Base-by-base conservation (phyloP, 2,888 invertebrate species). In the Cosmia pyralina region DNA sequence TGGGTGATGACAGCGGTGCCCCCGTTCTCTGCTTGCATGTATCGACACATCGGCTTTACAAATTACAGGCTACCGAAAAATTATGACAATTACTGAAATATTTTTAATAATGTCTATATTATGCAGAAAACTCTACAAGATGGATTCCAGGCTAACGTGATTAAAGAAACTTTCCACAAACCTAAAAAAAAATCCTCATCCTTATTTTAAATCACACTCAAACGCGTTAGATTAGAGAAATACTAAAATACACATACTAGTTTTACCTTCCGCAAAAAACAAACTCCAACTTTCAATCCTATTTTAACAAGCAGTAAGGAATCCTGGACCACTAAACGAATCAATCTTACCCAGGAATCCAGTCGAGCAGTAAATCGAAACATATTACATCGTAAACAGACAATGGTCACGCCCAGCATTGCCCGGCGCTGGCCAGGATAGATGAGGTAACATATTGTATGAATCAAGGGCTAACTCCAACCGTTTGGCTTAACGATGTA, bases 321-420 rank as follows among this genome's bases (percentile, higher is more conserved):
- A 70, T 62, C 52, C 50, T 15, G 19, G n/a, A 53, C 50, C 55
- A 64, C 38, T 58, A 62, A 65, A 81, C n/a, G 57, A 82, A 80
- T 78, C 72, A 82, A 82, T 82, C 67, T 58, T 59, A 13, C 63
- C 52, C 57, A 72, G 64, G 68, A 78, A 82, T 62, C 53, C 34
- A 58, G 58, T 50, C 28, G 46, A 19, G 22, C 67, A 44, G 46
- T 72, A 74, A 72, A 80, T 77, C 48, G 50, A 28, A 65, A 69
- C 74, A 67, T 69, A 81, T 83, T 67, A 70, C 79, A 52, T 64
- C 63, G 55, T 74, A 81, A 83, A 79, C 57, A 67, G 74, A 79
- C 69, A 81, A 79, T 74, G 44, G 60, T 59, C 59, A 52, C 28
- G 55, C 59, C 50, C 22, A 50, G 74, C 64, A 22, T 19, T 66